Percentiles rank a stretch among this genome's conserved stretches.
Conservation (phyloP, 2,888 invertebrate species). For the Tuberolachnus salignus region DNA sequence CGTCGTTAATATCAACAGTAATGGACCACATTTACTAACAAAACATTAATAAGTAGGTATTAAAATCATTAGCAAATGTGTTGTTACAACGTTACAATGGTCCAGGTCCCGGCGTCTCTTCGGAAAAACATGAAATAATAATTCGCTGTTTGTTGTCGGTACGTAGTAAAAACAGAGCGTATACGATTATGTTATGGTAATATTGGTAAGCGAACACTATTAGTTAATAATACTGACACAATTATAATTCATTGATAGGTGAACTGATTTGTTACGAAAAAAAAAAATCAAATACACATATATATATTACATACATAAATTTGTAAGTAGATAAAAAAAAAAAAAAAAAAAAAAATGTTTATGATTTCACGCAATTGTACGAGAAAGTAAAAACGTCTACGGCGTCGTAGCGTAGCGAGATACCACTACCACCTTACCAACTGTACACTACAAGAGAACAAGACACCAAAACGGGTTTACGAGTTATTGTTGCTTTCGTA, state of each 20-base stretch:
- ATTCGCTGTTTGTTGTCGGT: not conserved
- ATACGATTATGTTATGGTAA: not conserved
- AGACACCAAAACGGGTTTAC: slow-evolving; percentile 10
- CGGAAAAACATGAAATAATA: not conserved
- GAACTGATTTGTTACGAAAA: not conserved
- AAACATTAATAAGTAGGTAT: not conserved
- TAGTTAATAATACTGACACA: slow-evolving; percentile 34
- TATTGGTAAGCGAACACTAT: not conserved
- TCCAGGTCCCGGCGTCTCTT: not conserved
- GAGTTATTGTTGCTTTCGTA: slow-evolving; percentile 25
- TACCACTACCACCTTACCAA: slow-evolving; percentile 20
- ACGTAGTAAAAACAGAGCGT: not conserved
- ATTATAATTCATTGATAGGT: not conserved
- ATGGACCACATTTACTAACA: not conserved
- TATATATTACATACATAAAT: not conserved
- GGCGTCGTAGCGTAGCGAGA: not conserved
- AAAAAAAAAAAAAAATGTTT: not conserved
- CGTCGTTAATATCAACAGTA: not conserved
- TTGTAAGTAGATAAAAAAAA: no score
- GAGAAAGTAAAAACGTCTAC: slow-evolving; percentile 44
- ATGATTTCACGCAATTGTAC: slow-evolving; percentile 24
- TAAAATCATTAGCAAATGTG: not conserved
- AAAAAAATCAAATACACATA: not conserved
- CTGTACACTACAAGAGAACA: not conserved
- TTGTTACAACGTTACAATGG: not conserved